Evolutionary conservation across 2,888 invertebrate genomes (phyloP).

Genomic region (Hydrotaea cyrtoneurina): DNA sequence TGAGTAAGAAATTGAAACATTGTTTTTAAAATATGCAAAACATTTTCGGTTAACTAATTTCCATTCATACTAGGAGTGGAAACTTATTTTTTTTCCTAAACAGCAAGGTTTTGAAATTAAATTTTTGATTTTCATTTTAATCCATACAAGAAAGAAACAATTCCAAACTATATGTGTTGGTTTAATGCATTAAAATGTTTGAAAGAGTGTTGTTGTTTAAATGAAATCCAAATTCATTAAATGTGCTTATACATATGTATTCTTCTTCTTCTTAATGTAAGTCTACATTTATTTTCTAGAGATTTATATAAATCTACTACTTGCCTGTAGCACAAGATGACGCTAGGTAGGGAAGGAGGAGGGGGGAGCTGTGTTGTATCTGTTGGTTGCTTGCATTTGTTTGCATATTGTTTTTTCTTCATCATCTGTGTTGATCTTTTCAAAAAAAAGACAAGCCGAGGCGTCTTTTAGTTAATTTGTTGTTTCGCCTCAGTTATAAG

Average conservation of each 20-base stretch:
- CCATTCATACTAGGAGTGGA: constrained; percentile 30
- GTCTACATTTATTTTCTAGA: constrained; percentile 37
- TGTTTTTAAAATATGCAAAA: neutral
- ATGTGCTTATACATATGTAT: constrained; percentile 29
- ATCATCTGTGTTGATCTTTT: neutral
- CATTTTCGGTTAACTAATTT: constrained; percentile 31
- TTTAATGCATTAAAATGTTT: neutral
- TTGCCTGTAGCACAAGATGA: constrained; percentile 46
- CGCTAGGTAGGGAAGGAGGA: neutral
- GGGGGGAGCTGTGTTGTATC: constrained; percentile 1
- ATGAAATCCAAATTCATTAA: constrained; percentile 40
- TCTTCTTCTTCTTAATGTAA: constrained; percentile 27
- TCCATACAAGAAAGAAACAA: neutral
- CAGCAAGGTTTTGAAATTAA: constrained; percentile 1
- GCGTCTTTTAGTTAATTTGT: constrained; percentile 76
- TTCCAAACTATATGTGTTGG: neutral
- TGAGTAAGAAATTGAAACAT: neutral
- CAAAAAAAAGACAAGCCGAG: neutral
- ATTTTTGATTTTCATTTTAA: constrained; percentile 7
- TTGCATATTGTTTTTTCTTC: neutral
- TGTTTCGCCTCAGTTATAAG: constrained; percentile 79
- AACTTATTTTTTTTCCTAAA: neutral
- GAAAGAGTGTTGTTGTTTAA: constrained; percentile 3
- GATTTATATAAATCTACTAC: constrained; percentile 43
- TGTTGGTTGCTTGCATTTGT: constrained; percentile 33